phyloP scores from a whole-genome alignment of 2,888 invertebrate genomes.

The Nemoura dubitans region DNA sequence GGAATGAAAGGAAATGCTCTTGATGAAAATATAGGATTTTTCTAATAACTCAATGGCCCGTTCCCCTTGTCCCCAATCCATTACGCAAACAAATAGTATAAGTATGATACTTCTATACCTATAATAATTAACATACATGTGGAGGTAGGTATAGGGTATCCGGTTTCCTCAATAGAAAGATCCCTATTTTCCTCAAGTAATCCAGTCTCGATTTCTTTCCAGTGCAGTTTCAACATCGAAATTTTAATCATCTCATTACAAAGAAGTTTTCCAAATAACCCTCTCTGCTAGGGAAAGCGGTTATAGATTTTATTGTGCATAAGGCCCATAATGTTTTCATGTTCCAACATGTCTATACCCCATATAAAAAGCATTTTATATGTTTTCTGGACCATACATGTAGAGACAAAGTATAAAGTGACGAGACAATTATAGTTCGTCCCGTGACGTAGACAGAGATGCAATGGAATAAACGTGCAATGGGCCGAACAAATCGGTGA shows the following conservation, averaged over 20 bases:
- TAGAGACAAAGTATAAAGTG: background rate
- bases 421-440: background rate
- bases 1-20: slow-evolving; percentile 12
- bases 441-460: background rate
- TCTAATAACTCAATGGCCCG: background rate
- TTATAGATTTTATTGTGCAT: background rate
- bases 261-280: background rate
- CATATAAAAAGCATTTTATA: no score
- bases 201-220: background rate
- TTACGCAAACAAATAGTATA: background rate
- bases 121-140: no score
- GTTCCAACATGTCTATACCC: no score
- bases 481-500: background rate
- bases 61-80: background rate
- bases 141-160: no score
- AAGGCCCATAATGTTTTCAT: no score
- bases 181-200: background rate
- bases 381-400: background rate
- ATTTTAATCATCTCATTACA: background rate
- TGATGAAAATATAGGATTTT: background rate
- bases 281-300: background rate
- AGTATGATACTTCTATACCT: background rate
- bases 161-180: background rate
- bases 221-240: background rate
- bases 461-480: background rate